Conservation (phyloP, 2,888 invertebrate genomes). For the Eremobia ochroleuca region DNA sequence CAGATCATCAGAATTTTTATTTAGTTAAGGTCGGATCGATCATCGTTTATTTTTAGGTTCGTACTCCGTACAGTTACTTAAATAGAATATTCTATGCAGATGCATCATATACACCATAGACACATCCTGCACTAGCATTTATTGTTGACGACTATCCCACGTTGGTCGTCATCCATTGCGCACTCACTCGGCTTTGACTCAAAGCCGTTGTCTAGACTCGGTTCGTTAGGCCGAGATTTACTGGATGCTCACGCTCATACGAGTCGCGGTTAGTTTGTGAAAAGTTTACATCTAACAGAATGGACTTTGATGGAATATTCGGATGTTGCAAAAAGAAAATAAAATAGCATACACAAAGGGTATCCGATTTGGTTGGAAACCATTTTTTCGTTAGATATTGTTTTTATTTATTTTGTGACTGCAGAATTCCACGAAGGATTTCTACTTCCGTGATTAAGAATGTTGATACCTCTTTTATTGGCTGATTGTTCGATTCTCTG, state of each 20-base stretch:
- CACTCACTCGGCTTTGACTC: constrained; percentile 52
- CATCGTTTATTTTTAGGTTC: neutral
- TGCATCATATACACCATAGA: neutral
- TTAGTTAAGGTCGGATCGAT: neutral
- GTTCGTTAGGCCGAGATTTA: constrained; percentile 75
- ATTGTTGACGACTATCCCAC: constrained; percentile 28
- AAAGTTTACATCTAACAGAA: constrained; percentile 59
- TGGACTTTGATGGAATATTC: constrained; percentile 54
- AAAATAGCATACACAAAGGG: constrained; percentile 25
- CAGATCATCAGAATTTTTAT: too few species aligned
- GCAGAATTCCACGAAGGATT: neutral
- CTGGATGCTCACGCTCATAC: constrained; percentile 49
- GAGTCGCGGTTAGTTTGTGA: constrained; percentile 55
- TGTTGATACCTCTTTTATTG: neutral
- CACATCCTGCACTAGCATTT: constrained; percentile 34
- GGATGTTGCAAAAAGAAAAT: constrained; percentile 27
- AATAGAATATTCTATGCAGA: neutral
- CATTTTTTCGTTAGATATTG: constrained; percentile 8
- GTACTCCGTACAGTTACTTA: neutral
- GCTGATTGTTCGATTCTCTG: neutral
- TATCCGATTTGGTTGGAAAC: constrained; percentile 35
- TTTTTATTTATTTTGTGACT: constrained; percentile 13
- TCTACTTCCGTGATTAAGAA: neutral
- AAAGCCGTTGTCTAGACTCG: constrained; percentile 64
- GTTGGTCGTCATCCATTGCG: constrained; percentile 46